A percentile compares a stretch with the other conserved stretches of the same genome.
Evolutionary conservation across 2,113 vertebrate genomes (phyloP).

Genomic region (Mus pahari): DNA sequence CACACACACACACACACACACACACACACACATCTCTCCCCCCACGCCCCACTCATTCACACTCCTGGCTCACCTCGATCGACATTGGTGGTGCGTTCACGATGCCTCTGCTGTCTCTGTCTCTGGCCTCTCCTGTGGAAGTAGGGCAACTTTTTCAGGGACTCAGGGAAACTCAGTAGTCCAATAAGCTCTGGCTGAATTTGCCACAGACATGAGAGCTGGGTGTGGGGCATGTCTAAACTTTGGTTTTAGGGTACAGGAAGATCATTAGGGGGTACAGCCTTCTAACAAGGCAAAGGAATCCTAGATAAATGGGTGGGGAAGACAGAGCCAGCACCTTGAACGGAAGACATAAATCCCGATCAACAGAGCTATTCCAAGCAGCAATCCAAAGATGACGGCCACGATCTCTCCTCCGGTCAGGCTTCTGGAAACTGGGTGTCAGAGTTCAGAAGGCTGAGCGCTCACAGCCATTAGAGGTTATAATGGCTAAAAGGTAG

Average conservation of each 20-base stretch:
- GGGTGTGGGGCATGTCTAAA: background rate
- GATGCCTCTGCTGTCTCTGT: constrained; percentile 51
- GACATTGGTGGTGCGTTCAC: rapidly evolving
- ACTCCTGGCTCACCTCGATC: constrained; percentile 58
- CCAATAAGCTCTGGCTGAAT: background rate
- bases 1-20: too few relatives aligned
- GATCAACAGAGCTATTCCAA: constrained; percentile 80
- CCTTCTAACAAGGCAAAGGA: background rate
- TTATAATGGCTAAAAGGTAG: background rate
- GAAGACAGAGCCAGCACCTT: constrained; percentile 79
- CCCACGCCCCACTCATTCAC: rapidly evolving
- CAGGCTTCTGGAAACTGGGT: constrained; percentile 81
- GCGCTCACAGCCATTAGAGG: background rate
- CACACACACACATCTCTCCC: too few relatives aligned
- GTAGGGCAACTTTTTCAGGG: background rate
- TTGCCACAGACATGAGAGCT: background rate
- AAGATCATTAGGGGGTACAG: background rate
- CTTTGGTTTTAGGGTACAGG: background rate
- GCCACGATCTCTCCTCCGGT: constrained; percentile 86
- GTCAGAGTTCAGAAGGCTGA: constrained; percentile 14
- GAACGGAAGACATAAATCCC: constrained; percentile 80
- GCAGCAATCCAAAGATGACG: constrained; percentile 84
- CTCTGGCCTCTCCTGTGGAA: constrained; percentile 52
- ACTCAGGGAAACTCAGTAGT: background rate
- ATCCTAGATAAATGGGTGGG: background rate